Evolutionary conservation across 37 sponge, comb jelly and placozoan genomes (phyloP), one percentile per base, ranked within the genome.

Genomic region (Axinella damicornis): DNA sequence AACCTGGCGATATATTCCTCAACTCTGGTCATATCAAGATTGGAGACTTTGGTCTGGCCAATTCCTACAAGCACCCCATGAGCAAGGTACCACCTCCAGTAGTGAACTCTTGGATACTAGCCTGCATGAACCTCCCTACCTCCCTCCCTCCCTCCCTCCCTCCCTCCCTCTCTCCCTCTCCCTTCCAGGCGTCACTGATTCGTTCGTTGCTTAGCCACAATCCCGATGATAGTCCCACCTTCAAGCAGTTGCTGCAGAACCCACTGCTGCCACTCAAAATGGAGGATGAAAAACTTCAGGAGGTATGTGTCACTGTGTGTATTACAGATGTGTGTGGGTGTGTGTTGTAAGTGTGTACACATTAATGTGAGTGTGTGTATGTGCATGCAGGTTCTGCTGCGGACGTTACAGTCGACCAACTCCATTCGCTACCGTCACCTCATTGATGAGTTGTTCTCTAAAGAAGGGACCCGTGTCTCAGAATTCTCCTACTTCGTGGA

Each of bases 11-110:
- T 64, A 89, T 99, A 1, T 99, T 99, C 63, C 86, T 99, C 64
- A 94, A 95, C 82, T 89, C 95, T 19, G 91, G 91, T 40, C 88
- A 92, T 37, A 85, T 91, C 36, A 99, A 99, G 76, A 95, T 99
- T 53, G 99, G 99, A 52, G 99, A 99, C 83, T 99, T 99, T 93
- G 99, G 99, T 19, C 85, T 99, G 62, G 99, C 99, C 12, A 91
- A 83, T 19, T 79, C 90, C 1, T 68, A 86, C 85, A 89, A 81
- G 32, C 78, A 84, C 61, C 79, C 76, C 17, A 79, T 82, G 65
- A 54, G 79, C 65, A 78, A 65, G 68, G 58, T 73, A 66, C 0
- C 78, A 58, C 15, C 2, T 39, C 46, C 46, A 12, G 9, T 46
- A 9, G 46, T 46, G 9, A 27, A 5, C 2, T 11, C 41, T 28